Conservation (phyloP, 2,797 vertebrate species). For the Epinephelus awoara region DNA sequence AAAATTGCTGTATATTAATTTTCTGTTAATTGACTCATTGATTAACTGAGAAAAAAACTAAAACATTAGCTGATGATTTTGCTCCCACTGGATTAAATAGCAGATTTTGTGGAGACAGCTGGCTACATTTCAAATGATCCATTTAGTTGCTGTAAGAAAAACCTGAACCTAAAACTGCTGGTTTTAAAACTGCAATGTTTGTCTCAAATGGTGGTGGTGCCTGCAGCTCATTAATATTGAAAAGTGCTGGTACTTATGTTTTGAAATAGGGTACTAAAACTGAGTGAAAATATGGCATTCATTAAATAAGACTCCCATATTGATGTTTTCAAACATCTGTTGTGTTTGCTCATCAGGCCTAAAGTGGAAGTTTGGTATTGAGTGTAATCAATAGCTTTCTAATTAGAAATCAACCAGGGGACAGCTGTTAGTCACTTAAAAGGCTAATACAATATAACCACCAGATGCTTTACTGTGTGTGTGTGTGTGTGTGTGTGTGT, state of each 20-base stretch:
- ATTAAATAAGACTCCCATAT: conserved; percentile 68
- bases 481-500: conserved; percentile 7
- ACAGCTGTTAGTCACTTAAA: conserved; percentile 82
- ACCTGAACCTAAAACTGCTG: not conserved
- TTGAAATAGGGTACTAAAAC: conserved; percentile 51
- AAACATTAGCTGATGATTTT: not conserved
- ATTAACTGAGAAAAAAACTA: not conserved
- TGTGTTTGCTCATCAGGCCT: conserved; percentile 66
- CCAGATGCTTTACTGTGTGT: conserved; percentile 71
- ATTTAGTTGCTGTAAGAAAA: conserved; percentile 15
- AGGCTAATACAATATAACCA: conserved; percentile 73
- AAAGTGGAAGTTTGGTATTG: conserved; percentile 68
- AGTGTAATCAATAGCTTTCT: conserved; percentile 81
- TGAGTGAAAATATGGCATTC: conserved; percentile 61
- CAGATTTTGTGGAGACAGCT: not conserved
- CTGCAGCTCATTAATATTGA: conserved; percentile 50
- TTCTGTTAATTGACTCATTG: not conserved
- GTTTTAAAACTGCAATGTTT: conserved; percentile 8
- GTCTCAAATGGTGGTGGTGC: not conserved
- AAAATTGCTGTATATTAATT: not conserved
- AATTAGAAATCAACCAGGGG: conserved; percentile 76
- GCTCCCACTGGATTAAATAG: not conserved
- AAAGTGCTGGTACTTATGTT: conserved; percentile 38
- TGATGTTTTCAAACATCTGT: conserved; percentile 76
- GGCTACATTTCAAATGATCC: not conserved